These are phyloP conservation scores for Nematostella vectensis DNA, from an alignment of 92 coral and sea anemone genomes.

Conservation along the genomic window DNA sequence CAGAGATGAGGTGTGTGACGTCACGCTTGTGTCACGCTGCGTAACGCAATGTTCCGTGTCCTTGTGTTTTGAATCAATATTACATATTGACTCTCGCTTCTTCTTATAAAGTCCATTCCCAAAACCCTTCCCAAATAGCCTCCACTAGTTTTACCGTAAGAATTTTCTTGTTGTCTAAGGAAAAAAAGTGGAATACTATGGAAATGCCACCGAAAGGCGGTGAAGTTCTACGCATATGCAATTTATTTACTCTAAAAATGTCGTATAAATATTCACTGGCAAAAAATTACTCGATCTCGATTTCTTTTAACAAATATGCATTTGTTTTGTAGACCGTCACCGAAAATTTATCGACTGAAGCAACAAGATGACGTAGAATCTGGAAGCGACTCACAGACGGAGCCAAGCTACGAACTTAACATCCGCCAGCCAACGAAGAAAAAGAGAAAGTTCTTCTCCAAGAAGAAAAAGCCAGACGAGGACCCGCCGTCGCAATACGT, in stretches of 20 bases:
- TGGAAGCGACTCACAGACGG: background rate
- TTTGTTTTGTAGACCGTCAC: background rate
- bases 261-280: too few relatives aligned
- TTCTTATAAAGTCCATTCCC: too few relatives aligned
- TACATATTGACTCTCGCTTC: too few relatives aligned
- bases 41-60: background rate
- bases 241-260: too few relatives aligned
- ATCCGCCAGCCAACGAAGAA: background rate
- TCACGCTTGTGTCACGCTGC: background rate
- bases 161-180: background rate
- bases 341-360: background rate
- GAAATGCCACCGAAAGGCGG: too few relatives aligned
- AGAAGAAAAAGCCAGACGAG: background rate
- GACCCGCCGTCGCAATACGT: background rate
- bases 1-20: background rate
- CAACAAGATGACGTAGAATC: background rate
- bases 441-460: background rate
- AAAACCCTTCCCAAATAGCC: too few relatives aligned
- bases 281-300: background rate
- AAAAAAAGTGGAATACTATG: background rate
- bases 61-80: background rate
- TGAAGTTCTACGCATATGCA: too few relatives aligned
- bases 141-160: too few relatives aligned
- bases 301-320: background rate
- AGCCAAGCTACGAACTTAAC: background rate